These are phyloP conservation scores for Agrotis ipsilon DNA, from an alignment of 2,888 invertebrate species.

Conservation along the genomic window DNA sequence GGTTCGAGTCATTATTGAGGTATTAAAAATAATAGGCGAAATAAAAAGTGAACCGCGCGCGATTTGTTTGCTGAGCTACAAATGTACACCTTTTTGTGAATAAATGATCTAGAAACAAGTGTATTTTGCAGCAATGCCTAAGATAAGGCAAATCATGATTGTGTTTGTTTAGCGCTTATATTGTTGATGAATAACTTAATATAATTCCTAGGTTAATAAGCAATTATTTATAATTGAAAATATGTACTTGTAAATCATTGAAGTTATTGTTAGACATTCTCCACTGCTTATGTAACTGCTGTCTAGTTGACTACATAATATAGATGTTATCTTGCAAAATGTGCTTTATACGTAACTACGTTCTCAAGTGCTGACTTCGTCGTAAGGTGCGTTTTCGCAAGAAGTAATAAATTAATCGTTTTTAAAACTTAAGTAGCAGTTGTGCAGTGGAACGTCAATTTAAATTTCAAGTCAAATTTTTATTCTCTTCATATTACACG, in stretches of 20 bases:
- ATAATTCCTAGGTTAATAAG: conserved; percentile 65
- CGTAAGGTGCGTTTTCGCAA: conserved; percentile 45
- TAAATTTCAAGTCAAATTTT: conserved; percentile 51
- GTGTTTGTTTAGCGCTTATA: conserved; percentile 58
- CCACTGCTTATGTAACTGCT: conserved; percentile 60
- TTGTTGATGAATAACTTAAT: conserved; percentile 65
- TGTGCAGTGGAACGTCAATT: conserved; percentile 61
- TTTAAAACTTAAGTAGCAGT: conserved; percentile 49
- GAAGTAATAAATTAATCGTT: conserved; percentile 43
- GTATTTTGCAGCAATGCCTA: conserved; percentile 43
- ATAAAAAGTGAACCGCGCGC: neutral
- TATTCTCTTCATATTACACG: conserved; percentile 66
- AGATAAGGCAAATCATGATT: conserved; percentile 28
- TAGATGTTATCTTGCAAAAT: conserved; percentile 56
- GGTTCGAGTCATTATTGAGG: conserved; percentile 1
- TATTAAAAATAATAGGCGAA: neutral
- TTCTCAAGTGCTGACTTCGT: conserved; percentile 28
- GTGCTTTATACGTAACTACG: conserved; percentile 37
- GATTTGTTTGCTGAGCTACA: conserved; percentile 20
- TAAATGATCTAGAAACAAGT: conserved; percentile 28
- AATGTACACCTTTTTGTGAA: conserved; percentile 22
- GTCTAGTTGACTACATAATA: conserved; percentile 46
- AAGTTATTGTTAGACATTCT: conserved; percentile 55
- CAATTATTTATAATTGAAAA: conserved; percentile 60
- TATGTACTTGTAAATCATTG: conserved; percentile 50